phyloP scores from a whole-genome alignment of 2,113 vertebrate species.

The Climacteris rufus region DNA sequence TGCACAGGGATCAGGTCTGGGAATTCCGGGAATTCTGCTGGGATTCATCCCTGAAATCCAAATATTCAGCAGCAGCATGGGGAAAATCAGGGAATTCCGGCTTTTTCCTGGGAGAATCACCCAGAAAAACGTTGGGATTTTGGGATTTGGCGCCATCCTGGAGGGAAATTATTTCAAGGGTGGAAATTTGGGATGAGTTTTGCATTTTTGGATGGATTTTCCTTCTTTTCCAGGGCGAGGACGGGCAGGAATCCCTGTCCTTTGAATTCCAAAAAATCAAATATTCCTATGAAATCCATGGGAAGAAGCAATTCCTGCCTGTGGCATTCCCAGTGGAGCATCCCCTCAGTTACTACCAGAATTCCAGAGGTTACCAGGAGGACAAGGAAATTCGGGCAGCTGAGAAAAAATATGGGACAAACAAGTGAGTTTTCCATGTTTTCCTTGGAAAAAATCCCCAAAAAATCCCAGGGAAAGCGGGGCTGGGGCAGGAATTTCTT shows the following conservation, averaged over 20 bases:
- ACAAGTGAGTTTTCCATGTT: slow-evolving; percentile 67
- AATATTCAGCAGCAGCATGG: no score
- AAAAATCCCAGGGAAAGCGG: no score
- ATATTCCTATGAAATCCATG: slow-evolving; percentile 80
- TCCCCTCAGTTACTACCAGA: slow-evolving; percentile 83
- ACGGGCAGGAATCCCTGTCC: slow-evolving; percentile 76
- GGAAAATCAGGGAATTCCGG: neutral
- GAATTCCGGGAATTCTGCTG: neutral
- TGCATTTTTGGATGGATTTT: neutral
- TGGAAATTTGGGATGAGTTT: neutral
- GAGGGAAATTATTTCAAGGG: neutral
- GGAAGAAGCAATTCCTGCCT: slow-evolving; percentile 84
- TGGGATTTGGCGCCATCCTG: fast-evolving
- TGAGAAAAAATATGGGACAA: slow-evolving; percentile 86
- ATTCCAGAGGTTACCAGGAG: slow-evolving; percentile 88
- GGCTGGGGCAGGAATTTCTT: neutral
- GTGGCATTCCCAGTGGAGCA: slow-evolving; percentile 84
- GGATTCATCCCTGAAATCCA: neutral
- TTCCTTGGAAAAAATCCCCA: no score
- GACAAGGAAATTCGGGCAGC: slow-evolving; percentile 84
- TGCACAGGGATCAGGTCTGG: slow-evolving; percentile 85
- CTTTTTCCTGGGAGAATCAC: neutral
- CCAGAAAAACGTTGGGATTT: neutral
- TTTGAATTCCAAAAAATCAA: slow-evolving; percentile 97
- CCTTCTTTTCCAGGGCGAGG: slow-evolving; percentile 67